Evolutionary conservation across 2,113 vertebrate species (phyloP).

Genomic region (Phrynosoma platyrhinos): DNA sequence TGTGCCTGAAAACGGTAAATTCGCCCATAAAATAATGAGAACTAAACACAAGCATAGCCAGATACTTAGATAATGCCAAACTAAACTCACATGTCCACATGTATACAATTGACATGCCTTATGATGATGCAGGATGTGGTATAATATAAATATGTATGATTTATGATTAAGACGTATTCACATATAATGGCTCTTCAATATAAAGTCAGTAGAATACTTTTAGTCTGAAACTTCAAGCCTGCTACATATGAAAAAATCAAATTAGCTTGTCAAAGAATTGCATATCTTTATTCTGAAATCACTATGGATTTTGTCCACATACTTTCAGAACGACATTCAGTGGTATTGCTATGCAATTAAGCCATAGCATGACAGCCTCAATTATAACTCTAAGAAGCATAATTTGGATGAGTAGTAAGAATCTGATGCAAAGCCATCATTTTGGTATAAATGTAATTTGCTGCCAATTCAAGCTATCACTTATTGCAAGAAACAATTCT

Average conservation of each 20-base stretch:
- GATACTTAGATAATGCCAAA: not conserved
- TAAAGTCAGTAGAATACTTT: conserved; percentile 9
- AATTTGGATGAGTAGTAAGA: not conserved
- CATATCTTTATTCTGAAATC: conserved; percentile 28
- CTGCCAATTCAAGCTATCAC: not conserved
- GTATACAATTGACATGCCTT: not conserved
- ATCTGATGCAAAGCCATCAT: not conserved
- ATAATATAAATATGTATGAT: conserved; percentile 2
- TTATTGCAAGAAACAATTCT: conserved; percentile 33
- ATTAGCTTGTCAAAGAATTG: conserved; percentile 24
- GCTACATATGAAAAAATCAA: not conserved
- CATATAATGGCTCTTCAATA: not conserved
- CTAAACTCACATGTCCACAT: not conserved
- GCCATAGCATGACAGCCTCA: not conserved
- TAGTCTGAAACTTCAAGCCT: not conserved
- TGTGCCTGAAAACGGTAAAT: not conserved
- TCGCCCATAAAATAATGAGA: not conserved
- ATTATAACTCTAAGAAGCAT: conserved; percentile 1
- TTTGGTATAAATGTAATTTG: conserved; percentile 7
- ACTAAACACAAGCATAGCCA: not conserved
- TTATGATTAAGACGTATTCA: not conserved
- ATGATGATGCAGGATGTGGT: not conserved
- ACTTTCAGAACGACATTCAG: not conserved
- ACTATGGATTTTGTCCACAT: conserved; percentile 15
- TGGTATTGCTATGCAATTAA: conserved; percentile 24